Evolutionary conservation across 2,888 invertebrate genomes (phyloP), one percentile per base, ranked within the genome.

Genomic region (Meliscaeva auricollis): DNA sequence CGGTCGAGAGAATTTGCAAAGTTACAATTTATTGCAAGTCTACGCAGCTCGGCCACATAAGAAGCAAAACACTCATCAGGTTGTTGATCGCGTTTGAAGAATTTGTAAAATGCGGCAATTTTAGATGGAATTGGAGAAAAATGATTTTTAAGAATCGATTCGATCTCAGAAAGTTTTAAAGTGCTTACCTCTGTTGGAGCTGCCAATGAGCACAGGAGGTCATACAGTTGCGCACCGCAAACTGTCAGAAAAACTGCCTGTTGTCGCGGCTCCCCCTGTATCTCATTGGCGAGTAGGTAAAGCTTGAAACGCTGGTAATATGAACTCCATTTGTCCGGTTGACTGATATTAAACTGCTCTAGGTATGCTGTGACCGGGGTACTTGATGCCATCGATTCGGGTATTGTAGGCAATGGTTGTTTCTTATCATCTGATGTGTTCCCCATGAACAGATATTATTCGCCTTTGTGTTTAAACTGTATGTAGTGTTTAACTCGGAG

Each of bases 51-150:
- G 7, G 58, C 35, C 1, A 58, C 58, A 20, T 35, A 58, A 2
- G 15, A 35, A 7, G 15, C 17, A 35, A 35, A 35, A 17, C 17
- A 35, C 32, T 58, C 58, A 32, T 58, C 58, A 11, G 73, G 44
- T 41, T 41, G 73, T 22, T 54, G 62, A 30, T 74, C 54, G 0
- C 52, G 62, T n/a, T 64, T 74, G 20, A 64, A 74, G 20, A 74
- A 74, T 13, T 74, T 64, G 6, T 20, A 54, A 32, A 74, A 38
- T 46, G 32, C 41, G 17, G 54, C 26, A 9, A 64, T 74, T 32
- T 74, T 44, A 30, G 54, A 64, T 44, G 64, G 74, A 11, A 44
- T 54, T 22, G 54, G 69, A 26, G 52, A 13, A 26, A 38, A 38
- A 38, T 38, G 35, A 9, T 38, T 32, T 32, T 32, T 32, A 4